Evolutionary conservation across 2,888 invertebrate species (phyloP), one percentile per base, ranked within the genome.

Genomic region (Lithosia quadra): DNA sequence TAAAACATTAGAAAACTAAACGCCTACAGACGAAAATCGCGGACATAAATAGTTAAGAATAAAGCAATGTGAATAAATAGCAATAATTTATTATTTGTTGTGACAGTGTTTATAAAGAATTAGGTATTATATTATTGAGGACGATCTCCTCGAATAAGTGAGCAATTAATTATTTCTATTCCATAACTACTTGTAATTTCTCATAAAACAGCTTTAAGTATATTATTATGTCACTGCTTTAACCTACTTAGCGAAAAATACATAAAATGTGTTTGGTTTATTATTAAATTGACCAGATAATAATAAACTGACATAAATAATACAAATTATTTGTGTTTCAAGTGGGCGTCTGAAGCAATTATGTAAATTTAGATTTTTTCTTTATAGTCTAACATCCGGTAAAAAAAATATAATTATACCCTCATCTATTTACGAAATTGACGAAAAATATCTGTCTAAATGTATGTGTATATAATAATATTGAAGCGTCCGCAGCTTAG

Each of bases 301-400:
- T 56, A 24, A 24, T 56, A 56, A 0, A 56, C 4, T 4, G 28
- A 56, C 56, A 56, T 56, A 56, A 56, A 24, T 56, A 56, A 15
- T 56, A 28, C 56, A 15, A 56, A 22, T 56, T 28, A 56, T 56
- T 56, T 56, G 24, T 22, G 56, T 56, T 56, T 22, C 5, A 24
- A 15, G 56, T 56, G 56, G 56, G 56, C 15, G 56, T 56, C 8
- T 53, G 15, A 24, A 56, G 56, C 24, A 56, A 56, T 56, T 56
- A 24, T 22, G 56, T 56, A 56, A 15, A 56, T 56, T 24, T 56
- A 56, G 22, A 56, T 28, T 7, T 56, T 11, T 28, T 24, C 56
- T 56, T 49, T 49, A n/a, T 49, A 49, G 49, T n/a, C n/a, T n/a
- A n/a, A 49, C 49, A 49, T 49, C 49, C 49, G 49, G 8, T n/a